Evolutionary conservation across 2,797 vertebrate species (phyloP).

Genomic region (Molossus molossus): DNA sequence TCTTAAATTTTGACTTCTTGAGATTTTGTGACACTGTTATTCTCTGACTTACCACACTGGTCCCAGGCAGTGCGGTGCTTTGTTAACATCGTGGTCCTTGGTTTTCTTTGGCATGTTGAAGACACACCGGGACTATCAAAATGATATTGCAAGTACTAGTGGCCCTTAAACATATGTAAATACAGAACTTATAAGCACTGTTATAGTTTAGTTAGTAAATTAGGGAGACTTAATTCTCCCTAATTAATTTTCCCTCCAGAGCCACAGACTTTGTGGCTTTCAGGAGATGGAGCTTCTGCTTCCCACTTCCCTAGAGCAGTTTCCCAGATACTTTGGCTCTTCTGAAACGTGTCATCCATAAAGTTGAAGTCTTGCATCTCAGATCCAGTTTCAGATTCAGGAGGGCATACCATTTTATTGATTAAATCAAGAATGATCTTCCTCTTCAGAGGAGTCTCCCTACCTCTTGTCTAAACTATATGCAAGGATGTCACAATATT

Average conservation of each 20-base stretch:
- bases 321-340: not conserved
- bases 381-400: not conserved
- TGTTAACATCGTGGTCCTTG: not conserved
- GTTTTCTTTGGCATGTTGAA: not conserved
- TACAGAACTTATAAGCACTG: not conserved
- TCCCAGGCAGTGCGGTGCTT: not conserved
- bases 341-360: not conserved
- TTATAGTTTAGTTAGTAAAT: slow-evolving; percentile 18
- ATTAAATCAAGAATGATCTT: not conserved
- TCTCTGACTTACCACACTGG: not conserved
- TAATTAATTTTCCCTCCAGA: slow-evolving; percentile 7
- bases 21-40: not conserved
- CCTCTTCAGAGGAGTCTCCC: not conserved
- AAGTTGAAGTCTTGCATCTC: not conserved
- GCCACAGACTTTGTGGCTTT: not conserved
- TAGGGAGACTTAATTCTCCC: not conserved
- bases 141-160: not conserved
- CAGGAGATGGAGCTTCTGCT: not conserved
- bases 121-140: slow-evolving; percentile 34
- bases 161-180: not conserved
- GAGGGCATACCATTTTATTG: not conserved
- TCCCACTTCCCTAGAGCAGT: not conserved
- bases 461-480: not conserved
- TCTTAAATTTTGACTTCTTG: slow-evolving; percentile 34
- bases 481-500: not conserved